Conservation (phyloP, 2,888 invertebrate species). For the Campoletis raptor region DNA sequence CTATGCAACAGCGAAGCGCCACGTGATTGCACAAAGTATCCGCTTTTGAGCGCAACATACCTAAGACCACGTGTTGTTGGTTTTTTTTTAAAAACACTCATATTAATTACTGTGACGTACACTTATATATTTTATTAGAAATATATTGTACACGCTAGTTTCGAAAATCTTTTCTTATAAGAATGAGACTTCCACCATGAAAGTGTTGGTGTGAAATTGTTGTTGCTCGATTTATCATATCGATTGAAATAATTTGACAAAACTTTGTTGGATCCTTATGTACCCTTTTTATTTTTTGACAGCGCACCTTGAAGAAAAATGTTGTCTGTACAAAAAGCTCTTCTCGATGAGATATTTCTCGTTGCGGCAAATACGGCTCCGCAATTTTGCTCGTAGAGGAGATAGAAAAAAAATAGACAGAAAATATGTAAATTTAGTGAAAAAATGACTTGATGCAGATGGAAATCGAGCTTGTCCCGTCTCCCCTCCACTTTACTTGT, state of each 20-base stretch:
- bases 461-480: slow-evolving; percentile 11
- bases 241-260: not conserved
- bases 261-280: not conserved
- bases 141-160: not conserved
- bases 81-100: slow-evolving; percentile 5
- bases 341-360: slow-evolving; percentile 11
- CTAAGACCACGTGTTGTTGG: slow-evolving; percentile 19
- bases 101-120: slow-evolving; percentile 20
- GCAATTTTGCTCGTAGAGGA: not conserved
- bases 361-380: not conserved
- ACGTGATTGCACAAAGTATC: slow-evolving; percentile 79
- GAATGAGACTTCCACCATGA: not conserved
- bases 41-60: slow-evolving; percentile 57
- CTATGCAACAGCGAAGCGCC: slow-evolving; percentile 69
- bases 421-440: not conserved
- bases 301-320: not conserved
- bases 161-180: not conserved
- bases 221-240: not conserved
- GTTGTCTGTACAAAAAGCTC: not conserved
- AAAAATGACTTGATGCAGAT: slow-evolving; percentile 29
- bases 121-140: slow-evolving; percentile 1
- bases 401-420: not conserved
- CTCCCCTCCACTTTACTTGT: slow-evolving; percentile 11
- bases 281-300: not conserved
- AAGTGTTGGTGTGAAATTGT: not conserved